Base-by-base conservation (phyloP, 2,797 vertebrate genomes). In the Spea hammondii region DNA sequence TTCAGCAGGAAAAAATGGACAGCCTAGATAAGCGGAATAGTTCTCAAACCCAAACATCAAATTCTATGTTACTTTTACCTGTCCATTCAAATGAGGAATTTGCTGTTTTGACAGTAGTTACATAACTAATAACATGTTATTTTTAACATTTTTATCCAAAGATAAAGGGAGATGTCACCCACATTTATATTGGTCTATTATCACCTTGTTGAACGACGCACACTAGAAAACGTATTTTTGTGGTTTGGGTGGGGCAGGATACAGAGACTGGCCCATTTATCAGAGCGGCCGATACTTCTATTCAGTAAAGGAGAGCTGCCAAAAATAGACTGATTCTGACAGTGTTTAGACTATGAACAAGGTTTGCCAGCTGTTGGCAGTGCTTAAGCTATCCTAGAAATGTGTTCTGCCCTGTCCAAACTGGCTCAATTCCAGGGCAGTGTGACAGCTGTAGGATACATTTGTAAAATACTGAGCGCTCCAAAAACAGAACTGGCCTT, bases 401-500 rank as follows among this genome's bases (percentile, higher is more conserved):
- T 82, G 77, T 75, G 11, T 77, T 13, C 69, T 83, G 82, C 68
- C 67, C 71, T 46, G 72, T 86, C 69, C 69, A 83, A 65, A 65
- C 70, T 85, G 82, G 6, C 48, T 84, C 47, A 45, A 49, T 59
- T 0, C 0, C 68, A 82, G 66, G 14, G 17, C 17, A 54, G 13
- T 55, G 83, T 76, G 84, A 83, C 82, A 88, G 85, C 86, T 90
- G 86, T 79, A 83, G 12, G 82, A 76, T 54, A 84, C 78, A 78
- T 84, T 66, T 76, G 73, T 17, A 51, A 86, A 84, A 83, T 82
- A 69, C 82, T 70, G 70, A 84, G 70, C 12, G 77, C 86, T 89
- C 79, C 85, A 87, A 86, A 88, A 86, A 79, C 77, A 77, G 51
- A 86, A 54, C 57, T 80, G 79, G 65, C 67, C 65, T 83, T 83